Conservation (phyloP, 2,797 vertebrate species). For the Sebastes goodei region DNA sequence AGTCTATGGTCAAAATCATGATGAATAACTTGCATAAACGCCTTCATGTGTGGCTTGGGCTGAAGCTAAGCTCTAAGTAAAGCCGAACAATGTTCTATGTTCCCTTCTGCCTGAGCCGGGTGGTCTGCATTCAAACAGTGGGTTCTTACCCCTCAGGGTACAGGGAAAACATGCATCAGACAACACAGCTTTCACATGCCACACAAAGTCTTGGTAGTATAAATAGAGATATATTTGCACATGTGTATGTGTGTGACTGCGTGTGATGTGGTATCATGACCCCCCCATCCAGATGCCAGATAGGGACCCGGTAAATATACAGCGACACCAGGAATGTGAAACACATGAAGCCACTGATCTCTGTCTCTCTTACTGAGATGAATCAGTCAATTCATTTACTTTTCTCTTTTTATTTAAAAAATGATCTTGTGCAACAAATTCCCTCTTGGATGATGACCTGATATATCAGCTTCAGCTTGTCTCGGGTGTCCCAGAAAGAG, state of each 20-base stretch:
- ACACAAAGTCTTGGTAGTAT: slow-evolving; percentile 27
- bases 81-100: background rate
- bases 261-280: slow-evolving; percentile 68
- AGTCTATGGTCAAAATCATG: background rate
- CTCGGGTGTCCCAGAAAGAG: background rate
- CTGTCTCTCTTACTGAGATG: background rate
- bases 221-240: slow-evolving; percentile 41
- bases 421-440: background rate
- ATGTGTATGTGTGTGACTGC: slow-evolving; percentile 33
- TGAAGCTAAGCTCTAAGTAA: background rate
- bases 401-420: background rate
- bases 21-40: background rate
- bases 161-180: background rate
- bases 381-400: background rate
- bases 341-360: slow-evolving; percentile 22
- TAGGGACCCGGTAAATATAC: slow-evolving; percentile 19
- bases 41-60: background rate
- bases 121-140: background rate
- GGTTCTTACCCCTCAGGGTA: background rate
- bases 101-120: background rate
- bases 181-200: slow-evolving; percentile 12
- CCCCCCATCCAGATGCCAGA: slow-evolving; percentile 55
- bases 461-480: background rate
- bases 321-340: slow-evolving; percentile 30
- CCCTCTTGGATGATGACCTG: background rate